Base-by-base conservation (phyloP, 2,888 invertebrate species). In the Autographa gamma region DNA sequence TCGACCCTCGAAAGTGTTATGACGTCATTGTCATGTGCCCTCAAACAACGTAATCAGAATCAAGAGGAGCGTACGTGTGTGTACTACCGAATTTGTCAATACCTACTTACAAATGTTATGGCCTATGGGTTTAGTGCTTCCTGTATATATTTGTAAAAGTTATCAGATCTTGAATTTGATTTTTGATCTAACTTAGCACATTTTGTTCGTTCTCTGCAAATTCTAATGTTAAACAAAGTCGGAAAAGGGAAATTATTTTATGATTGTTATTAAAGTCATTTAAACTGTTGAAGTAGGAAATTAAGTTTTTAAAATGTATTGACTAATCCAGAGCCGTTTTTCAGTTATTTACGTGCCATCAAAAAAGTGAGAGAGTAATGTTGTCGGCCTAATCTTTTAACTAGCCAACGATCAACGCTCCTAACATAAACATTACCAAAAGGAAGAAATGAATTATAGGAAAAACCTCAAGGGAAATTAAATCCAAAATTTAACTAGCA, bases 1-100 rank as follows among this genome's bases (percentile, higher is more conserved):
- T 79, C 79, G 65, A 72, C 84, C 82, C 81, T 68, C 63, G 59
- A 41, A 60, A 76, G 64, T 63, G 82, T 79, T 79, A 81, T 79
- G 77, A 77, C 66, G 70, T 76, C 83, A 82, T 81, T 72, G 63
- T 54, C 64, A 65, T 69, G 48, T 60, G 60, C 67, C 77, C 69
- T 71, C 63, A 71, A 83, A 79, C 73, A 79, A 74, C 65, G 54
- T 73, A 77, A 79, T 79, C 76, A 76, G 65, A 67, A 69, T 64
- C 68, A 34, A 41, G 65, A 66, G 71, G 19, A 43, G 11, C 7
- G 34, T 60, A 67, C 70, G 77, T 77, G 74, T 65, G 38, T 14
- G 60, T 43, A 60, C 38, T 56, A 71, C 56, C 25, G 38, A 63
- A 38, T 66, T 75, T 62, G 56, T 41, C 38, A 59, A 62, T 71